phyloP scores from a whole-genome alignment of 2,797 vertebrate genomes.

The Coracias cyanogaster region DNA sequence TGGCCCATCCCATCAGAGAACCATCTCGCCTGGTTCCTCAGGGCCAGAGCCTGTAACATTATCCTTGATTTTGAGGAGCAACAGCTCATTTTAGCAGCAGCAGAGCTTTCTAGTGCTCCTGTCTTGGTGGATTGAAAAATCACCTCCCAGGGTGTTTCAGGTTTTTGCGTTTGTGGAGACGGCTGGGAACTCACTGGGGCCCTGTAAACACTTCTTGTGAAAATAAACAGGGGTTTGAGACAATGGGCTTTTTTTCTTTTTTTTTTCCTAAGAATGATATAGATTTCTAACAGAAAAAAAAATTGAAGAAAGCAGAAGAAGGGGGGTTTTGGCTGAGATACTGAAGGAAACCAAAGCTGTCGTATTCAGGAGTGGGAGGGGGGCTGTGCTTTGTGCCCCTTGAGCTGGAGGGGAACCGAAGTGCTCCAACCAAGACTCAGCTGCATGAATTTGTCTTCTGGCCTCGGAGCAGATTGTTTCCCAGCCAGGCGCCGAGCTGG shows the following conservation, averaged over 20 bases:
- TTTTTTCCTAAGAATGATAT: not conserved
- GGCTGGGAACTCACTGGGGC: not conserved
- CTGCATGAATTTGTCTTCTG: not conserved
- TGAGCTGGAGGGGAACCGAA: not conserved
- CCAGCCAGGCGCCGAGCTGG: not conserved
- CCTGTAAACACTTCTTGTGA: not conserved
- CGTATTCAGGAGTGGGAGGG: rapidly evolving
- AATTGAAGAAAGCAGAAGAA: not conserved
- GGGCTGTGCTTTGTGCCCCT: not conserved
- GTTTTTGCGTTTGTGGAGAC: not conserved
- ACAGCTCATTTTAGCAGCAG: not conserved
- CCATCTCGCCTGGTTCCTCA: rapidly evolving
- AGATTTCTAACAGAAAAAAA: not conserved
- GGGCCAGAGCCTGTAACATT: rapidly evolving
- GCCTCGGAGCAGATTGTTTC: not conserved
- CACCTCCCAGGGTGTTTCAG: not conserved
- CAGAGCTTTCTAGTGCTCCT: not conserved
- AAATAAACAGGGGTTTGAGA: not conserved
- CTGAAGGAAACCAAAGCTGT: not conserved
- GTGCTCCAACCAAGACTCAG: not conserved
- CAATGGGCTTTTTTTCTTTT: not conserved
- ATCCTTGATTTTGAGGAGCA: not conserved
- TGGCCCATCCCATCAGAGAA: not conserved
- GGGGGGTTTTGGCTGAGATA: not conserved
- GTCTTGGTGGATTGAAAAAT: not conserved